phyloP scores from a whole-genome alignment of 2,888 invertebrate species.

The Latrodectus elegans region DNA sequence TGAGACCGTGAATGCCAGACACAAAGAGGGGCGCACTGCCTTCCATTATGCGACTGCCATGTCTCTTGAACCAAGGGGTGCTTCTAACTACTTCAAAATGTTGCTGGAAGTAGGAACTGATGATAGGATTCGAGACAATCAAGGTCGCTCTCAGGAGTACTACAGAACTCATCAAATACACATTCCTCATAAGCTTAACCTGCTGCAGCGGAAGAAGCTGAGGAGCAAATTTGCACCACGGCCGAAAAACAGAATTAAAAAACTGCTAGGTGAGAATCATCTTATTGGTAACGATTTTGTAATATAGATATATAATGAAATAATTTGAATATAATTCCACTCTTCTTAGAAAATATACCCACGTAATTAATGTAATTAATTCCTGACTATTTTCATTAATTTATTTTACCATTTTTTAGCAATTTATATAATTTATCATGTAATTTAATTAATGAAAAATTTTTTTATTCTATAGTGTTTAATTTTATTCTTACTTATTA shows the following conservation, averaged over 20 bases:
- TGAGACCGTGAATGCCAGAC: conserved; percentile 74
- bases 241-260: conserved; percentile 35
- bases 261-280: conserved; percentile 50
- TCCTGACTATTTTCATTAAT: too few relatives aligned
- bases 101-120: conserved; percentile 70
- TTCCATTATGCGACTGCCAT: conserved; percentile 86
- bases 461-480: too few relatives aligned
- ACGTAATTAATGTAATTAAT: too few relatives aligned
- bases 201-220: conserved; percentile 44
- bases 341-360: too few relatives aligned
- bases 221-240: conserved; percentile 67
- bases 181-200: conserved; percentile 68
- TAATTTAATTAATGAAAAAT: too few relatives aligned
- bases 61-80: conserved; percentile 70
- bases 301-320: too few relatives aligned
- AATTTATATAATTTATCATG: too few relatives aligned
- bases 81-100: conserved; percentile 72
- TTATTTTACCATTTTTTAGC: too few relatives aligned
- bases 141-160: conserved; percentile 76
- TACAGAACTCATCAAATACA: conserved; percentile 79
- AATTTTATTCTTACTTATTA: too few relatives aligned
- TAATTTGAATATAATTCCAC: too few relatives aligned
- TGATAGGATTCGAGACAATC: conserved; percentile 71
- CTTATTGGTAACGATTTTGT: too few relatives aligned
- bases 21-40: conserved; percentile 82